phyloP scores from a whole-genome alignment of 2,113 vertebrate genomes.

The Oryzias javanicus region DNA sequence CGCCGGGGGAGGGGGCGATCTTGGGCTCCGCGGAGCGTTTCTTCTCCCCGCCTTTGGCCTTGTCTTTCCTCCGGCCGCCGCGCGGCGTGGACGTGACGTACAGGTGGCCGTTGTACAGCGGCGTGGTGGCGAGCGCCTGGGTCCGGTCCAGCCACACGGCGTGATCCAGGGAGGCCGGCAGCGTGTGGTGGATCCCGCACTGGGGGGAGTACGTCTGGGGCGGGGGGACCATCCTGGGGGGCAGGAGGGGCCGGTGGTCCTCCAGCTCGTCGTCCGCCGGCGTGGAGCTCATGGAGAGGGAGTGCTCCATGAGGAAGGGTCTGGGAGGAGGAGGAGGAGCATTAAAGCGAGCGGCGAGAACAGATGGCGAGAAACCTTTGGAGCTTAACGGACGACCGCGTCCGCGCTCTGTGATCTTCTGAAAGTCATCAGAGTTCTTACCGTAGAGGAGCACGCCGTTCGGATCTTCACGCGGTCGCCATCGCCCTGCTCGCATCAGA shows the following conservation, averaged over 20 bases:
- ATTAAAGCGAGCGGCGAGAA: slow-evolving; percentile 8
- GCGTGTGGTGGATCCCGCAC: slow-evolving; percentile 56
- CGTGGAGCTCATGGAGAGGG: slow-evolving; percentile 57
- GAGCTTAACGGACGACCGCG: too few relatives aligned
- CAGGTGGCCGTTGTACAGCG: slow-evolving; percentile 68
- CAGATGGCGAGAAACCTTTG: neutral
- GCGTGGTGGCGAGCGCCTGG: slow-evolving; percentile 56
- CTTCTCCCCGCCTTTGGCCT: slow-evolving; percentile 53
- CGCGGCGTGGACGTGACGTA: slow-evolving; percentile 48
- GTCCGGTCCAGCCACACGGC: slow-evolving; percentile 65
- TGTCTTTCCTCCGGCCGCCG: slow-evolving; percentile 39
- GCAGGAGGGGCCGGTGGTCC: slow-evolving; percentile 61
- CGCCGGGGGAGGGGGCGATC: slow-evolving; percentile 16
- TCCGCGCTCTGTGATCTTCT: too few relatives aligned
- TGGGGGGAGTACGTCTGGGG: slow-evolving; percentile 47
- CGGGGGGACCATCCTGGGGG: slow-evolving; percentile 25
- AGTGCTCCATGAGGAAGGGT: slow-evolving; percentile 57
- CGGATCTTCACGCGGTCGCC: too few relatives aligned
- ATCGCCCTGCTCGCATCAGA: slow-evolving; percentile 4
- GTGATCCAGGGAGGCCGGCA: slow-evolving; percentile 31
- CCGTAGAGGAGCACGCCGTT: too few relatives aligned
- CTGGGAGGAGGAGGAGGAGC: slow-evolving; percentile 1
- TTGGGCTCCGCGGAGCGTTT: slow-evolving; percentile 13
- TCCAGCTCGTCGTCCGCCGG: slow-evolving; percentile 55
- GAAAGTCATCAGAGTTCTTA: neutral